Evolutionary conservation across 2,797 vertebrate species (phyloP).

Genomic region (Lithobates sylvaticus): DNA sequence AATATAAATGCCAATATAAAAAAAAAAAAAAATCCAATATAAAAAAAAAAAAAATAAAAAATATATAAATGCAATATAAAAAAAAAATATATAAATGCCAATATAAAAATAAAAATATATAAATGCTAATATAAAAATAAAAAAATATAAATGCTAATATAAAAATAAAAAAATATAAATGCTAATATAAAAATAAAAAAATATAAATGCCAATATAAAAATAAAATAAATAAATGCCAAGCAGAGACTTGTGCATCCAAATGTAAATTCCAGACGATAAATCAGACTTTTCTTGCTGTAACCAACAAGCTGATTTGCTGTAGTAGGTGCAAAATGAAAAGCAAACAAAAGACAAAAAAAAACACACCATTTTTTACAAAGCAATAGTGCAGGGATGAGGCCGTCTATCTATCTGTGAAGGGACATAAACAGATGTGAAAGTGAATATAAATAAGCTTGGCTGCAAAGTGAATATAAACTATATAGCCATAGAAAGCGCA

Average conservation of each 20-base stretch:
- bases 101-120: too few species aligned
- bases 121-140: too few species aligned
- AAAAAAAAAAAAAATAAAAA: too few species aligned
- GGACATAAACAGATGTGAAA: not conserved
- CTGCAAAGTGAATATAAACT: not conserved
- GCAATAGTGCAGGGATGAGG: not conserved
- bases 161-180: too few species aligned
- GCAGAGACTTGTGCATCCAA: too few species aligned
- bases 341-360: not conserved
- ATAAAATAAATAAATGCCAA: not conserved
- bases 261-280: not conserved
- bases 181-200: too few species aligned
- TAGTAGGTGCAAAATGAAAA: not conserved
- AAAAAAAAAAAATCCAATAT: too few species aligned
- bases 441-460: conserved; percentile 8
- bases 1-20: too few species aligned
- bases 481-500: not conserved
- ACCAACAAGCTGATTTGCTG: not conserved
- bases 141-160: too few species aligned
- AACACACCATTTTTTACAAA: not conserved
- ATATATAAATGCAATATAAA: too few species aligned
- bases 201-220: too few species aligned
- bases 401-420: not conserved
- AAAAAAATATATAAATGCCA: too few species aligned
- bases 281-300: not conserved